Percentiles rank a stretch among this genome's conserved stretches.
These are phyloP conservation scores for Netelia fuscicornis DNA, from an alignment of 2,888 invertebrate genomes.

Conservation along the genomic window DNA sequence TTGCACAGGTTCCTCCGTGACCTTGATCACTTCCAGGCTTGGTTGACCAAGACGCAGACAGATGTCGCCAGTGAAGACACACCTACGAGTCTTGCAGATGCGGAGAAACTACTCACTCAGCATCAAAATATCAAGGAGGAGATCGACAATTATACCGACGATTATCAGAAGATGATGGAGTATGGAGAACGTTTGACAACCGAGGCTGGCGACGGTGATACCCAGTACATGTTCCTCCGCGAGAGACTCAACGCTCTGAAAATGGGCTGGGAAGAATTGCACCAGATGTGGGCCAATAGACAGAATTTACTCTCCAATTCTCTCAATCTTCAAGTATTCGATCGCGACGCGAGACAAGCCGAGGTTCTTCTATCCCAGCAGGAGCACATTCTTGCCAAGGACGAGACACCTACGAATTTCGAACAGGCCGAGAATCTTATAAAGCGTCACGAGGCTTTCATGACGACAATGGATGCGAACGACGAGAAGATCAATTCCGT, in stretches of 20 bases:
- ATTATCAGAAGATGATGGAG: constrained; percentile 99
- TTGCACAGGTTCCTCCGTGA: constrained; percentile 99
- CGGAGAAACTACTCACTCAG: constrained; percentile 98
- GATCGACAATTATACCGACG: constrained; percentile 99
- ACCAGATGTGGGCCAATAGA: constrained; percentile 99
- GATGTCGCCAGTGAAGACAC: constrained; percentile 99
- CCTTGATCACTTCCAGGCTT: constrained; percentile 98
- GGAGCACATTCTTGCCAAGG: constrained; percentile 98
- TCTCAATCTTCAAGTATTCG: constrained; percentile 97
- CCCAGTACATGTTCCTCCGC: constrained; percentile 99
- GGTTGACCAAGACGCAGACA: constrained; percentile 99
- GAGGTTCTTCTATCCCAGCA: constrained; percentile 99
- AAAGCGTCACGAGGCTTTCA: constrained; percentile 99
- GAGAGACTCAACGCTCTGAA: constrained; percentile 98
- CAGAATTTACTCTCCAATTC: constrained; percentile 97
- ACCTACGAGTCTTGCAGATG: constrained; percentile 96
- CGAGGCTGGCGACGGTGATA: constrained; percentile 93
- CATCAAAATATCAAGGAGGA: constrained; percentile 99
- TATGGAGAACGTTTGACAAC: constrained; percentile 98
- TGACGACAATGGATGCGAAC: constrained; percentile 99
- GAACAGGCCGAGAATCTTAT: constrained; percentile 99
- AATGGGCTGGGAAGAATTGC: constrained; percentile 99
- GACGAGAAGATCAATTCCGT: constrained; percentile 99
- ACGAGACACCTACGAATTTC: constrained; percentile 96
- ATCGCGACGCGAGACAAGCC: constrained; percentile 98